Conservation (phyloP, 2,113 vertebrate genomes). For the Eurystomus gularis region DNA sequence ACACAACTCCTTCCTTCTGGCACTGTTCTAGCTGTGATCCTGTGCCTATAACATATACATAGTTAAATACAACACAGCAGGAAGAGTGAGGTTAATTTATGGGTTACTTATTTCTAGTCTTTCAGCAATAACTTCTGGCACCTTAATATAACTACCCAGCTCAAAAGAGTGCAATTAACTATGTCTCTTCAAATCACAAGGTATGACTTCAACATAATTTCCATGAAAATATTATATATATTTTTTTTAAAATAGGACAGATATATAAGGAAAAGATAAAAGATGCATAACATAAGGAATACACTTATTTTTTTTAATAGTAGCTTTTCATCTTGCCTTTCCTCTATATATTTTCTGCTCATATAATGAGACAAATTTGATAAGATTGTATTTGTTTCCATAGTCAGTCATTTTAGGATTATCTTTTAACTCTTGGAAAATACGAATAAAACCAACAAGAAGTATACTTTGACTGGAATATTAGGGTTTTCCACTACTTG, state of each 20-base stretch:
- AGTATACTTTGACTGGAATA: neutral
- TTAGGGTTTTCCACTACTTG: neutral
- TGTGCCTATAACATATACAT: neutral
- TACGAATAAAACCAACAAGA: neutral
- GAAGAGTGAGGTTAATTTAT: neutral
- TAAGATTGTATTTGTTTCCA: neutral
- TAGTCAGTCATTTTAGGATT: neutral
- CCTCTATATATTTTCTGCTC: neutral
- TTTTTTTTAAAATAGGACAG: neutral
- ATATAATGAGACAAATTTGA: neutral
- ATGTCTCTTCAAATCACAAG: neutral
- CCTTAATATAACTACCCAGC: neutral
- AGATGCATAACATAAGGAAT: neutral
- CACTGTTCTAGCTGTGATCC: neutral
- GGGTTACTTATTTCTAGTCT: neutral
- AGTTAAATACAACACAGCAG: neutral
- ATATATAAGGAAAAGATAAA: neutral
- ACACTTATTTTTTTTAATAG: neutral
- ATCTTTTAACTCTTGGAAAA: neutral
- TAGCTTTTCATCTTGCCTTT: neutral
- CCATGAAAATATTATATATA: neutral
- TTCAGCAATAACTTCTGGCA: neutral
- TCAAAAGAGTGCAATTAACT: neutral
- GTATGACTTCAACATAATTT: neutral
- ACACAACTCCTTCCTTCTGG: neutral